Evolutionary conservation across 2,888 invertebrate genomes (phyloP), one percentile per base, ranked within the genome.

Genomic region (Cremastinae sp.): DNA sequence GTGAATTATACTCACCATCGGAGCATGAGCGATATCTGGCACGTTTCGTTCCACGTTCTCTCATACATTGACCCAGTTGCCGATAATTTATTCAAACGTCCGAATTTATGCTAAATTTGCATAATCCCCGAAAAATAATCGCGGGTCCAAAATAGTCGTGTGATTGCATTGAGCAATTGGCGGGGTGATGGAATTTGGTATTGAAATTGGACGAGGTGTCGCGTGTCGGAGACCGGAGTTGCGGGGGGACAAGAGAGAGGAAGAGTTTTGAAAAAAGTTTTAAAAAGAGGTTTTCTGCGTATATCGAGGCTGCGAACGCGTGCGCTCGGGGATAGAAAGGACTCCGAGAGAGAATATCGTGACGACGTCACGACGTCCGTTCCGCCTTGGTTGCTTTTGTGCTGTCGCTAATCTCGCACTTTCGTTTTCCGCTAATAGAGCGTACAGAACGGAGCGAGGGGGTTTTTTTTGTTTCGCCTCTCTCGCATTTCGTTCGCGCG

Each of bases 1-100:
- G 86, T 84, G 84, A 86, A 86, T 77, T 81, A 77, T 80, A 75
- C 78, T 72, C 73, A 56, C n/a, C 34, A 47, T 9, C 34, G n/a
- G n/a, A n/a, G n/a, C n/a, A n/a, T n/a, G n/a, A n/a, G n/a, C n/a
- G n/a, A n/a, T n/a, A n/a, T n/a, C n/a, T n/a, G n/a, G n/a, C n/a
- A n/a, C n/a, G n/a, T n/a, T n/a, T n/a, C n/a, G 9, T 2, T 16
- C 34, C 9, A 10, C 16, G n/a, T 38, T 7, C 56, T 0, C 20
- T 14, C 18, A 22, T n/a, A n/a, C n/a, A 28, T 28, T 28, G 28
- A 28, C 28, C 28, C 28, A 28, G 28, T 28, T 28, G 5, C 5
- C 28, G 28, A 28, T 28, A 28, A 28, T 28, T 28, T 28, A 28
- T 28, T 28, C 28, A 28, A 28, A 28, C 28, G 28, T 28, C 28